Conservation (phyloP, 2,113 vertebrate species). For the Crotalus horridus region DNA sequence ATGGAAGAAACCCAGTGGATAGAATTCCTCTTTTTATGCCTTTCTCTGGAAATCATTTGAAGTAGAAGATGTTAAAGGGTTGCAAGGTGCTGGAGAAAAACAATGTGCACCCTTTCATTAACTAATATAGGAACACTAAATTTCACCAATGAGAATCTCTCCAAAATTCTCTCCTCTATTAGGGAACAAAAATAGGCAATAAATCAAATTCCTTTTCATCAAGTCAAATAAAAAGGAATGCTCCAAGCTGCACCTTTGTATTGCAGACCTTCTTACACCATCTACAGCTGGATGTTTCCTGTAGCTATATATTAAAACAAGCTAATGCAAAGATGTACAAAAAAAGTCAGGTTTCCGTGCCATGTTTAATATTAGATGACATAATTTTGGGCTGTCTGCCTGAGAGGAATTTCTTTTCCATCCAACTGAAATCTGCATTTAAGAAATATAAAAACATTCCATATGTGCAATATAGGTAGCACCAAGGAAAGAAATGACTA, state of each 20-base stretch:
- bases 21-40: not conserved
- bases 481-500: not conserved
- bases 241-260: not conserved
- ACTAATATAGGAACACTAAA: not conserved
- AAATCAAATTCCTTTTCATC: not conserved
- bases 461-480: rapidly evolving
- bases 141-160: not conserved
- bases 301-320: not conserved
- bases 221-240: not conserved
- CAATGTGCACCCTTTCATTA: not conserved
- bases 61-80: not conserved
- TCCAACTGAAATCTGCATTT: not conserved
- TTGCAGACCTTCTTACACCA: not conserved
- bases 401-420: not conserved
- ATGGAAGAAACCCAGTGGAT: not conserved
- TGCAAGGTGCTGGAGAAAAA: not conserved
- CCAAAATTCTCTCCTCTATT: not conserved
- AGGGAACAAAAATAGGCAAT: not conserved
- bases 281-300: not conserved
- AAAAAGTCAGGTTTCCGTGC: not conserved
- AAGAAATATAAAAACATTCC: rapidly evolving
- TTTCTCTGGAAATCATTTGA: not conserved
- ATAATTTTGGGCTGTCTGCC: not conserved
- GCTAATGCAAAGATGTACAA: not conserved
- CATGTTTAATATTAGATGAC: not conserved